Evolutionary conservation across 2,888 invertebrate genomes (phyloP), one percentile per base, ranked within the genome.

Genomic region (Amphimallon solstitiale): DNA sequence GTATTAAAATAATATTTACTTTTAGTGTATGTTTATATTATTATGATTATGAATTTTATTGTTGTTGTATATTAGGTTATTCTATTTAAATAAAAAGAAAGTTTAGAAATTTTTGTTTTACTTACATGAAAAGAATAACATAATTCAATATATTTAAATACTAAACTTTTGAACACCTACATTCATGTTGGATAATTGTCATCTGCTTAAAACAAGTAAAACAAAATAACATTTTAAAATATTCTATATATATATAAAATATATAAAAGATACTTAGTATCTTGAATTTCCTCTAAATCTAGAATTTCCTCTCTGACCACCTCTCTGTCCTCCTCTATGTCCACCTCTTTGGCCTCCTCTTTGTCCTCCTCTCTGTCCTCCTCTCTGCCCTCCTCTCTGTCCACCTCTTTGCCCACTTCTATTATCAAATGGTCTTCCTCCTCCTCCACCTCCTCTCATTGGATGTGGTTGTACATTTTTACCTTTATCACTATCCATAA

Each of bases 381-480:
- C 49, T 38, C 40, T 40, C 5, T 10, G 68, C 52, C 78, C 72
- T 60, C 79, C 73, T 29, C 77, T 78, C 12, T 77, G 78, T 23
- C 79, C 76, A 70, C 77, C 81, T 56, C 76, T 75, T 14, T 70
- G 72, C 51, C 77, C 68, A 63, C 81, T 82, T 9, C 72, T 72
- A 61, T 81, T 80, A 1, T 83, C 82, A 1, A 78, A 76, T 9
- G 84, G 70, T 68, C 79, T 79, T 12, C 84, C 84, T 45, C 79
- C 74, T 56, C 80, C 79, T 12, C 84, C 84, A 43, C 79, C 74
- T 56, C 80, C 79, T 21, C 83, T 76, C 74, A 85, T 75, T 0
- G 81, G 83, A 61, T 83, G 79, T 29, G 84, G 72, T 68, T 84
- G 84, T 34, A 81, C 75, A 70, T 84, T 84, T 70, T 85, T 84